phyloP scores from a whole-genome alignment of 1,140 invertebrate species.

The Euwallacea similis region DNA sequence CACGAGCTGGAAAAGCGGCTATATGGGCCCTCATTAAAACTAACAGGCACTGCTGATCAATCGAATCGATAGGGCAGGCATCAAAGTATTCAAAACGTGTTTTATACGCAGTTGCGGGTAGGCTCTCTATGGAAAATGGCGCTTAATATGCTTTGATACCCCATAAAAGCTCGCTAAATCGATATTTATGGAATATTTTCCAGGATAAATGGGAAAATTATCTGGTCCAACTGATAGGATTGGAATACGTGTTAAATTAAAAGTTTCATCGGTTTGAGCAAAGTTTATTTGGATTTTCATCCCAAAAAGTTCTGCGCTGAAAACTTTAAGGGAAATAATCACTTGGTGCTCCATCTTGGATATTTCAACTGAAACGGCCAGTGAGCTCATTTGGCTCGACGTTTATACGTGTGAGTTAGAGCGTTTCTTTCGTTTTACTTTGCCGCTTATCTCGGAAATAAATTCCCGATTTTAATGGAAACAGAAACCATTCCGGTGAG shows the following conservation, averaged over 20 bases:
- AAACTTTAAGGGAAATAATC: conserved; percentile 39
- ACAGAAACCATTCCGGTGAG: conserved; percentile 31
- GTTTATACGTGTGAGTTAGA: conserved; percentile 52
- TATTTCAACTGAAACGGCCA: conserved; percentile 48
- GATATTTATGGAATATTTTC: conserved; percentile 20
- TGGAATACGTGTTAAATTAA: conserved; percentile 10
- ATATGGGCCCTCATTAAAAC: conserved; percentile 4
- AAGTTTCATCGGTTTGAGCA: no score
- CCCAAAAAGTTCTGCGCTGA: not conserved
- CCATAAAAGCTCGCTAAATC: conserved; percentile 26
- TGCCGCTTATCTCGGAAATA: conserved; percentile 52
- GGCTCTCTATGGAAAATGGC: conserved; percentile 40
- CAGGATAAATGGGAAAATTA: conserved; percentile 28
- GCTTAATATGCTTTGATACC: conserved; percentile 27
- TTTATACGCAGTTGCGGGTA: conserved; percentile 43
- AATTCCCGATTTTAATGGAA: conserved; percentile 53
- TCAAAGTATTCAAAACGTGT: conserved; percentile 43
- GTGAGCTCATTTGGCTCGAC: conserved; percentile 50
- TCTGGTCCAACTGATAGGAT: conserved; percentile 14
- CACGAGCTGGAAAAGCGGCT: no score
- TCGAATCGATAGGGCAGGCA: conserved; percentile 43
- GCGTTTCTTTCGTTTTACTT: conserved; percentile 53
- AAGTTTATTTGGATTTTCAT: no score
- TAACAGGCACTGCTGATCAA: conserved; percentile 36
- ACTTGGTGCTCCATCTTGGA: conserved; percentile 48